Percentiles rank a stretch among this genome's conserved stretches.
Conservation (phyloP, 2,113 vertebrate genomes). For the Polypterus senegalus region DNA sequence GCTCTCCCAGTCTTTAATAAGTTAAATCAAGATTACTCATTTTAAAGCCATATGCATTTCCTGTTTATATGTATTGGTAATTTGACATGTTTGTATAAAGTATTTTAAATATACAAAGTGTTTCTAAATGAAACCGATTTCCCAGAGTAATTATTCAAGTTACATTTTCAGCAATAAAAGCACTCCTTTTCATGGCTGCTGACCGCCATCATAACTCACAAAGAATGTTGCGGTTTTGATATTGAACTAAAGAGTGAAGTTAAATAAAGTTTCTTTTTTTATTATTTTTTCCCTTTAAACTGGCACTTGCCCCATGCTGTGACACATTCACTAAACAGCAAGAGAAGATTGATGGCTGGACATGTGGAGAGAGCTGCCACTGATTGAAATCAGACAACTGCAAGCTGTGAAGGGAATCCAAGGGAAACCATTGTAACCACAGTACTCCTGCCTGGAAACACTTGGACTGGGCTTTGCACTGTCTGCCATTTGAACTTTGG, state of each 20-base stretch:
- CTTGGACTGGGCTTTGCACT: constrained; percentile 34
- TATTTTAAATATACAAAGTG: too few relatives aligned
- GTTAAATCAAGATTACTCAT: too few relatives aligned
- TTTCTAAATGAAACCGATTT: too few relatives aligned
- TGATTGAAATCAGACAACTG: constrained; percentile 76
- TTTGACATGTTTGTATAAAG: too few relatives aligned
- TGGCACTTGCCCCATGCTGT: constrained; percentile 51
- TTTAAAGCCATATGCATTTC: too few relatives aligned
- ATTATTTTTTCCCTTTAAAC: constrained; percentile 44
- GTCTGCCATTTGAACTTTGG: constrained; percentile 26
- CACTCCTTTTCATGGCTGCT: too few relatives aligned
- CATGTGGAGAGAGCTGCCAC: constrained; percentile 56
- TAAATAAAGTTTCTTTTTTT: neutral
- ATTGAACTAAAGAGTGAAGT: neutral
- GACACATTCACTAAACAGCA: constrained; percentile 51
- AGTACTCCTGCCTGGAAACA: constrained; percentile 36
- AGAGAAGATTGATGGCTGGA: constrained; percentile 62
- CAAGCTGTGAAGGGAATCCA: constrained; percentile 49
- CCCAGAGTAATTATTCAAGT: too few relatives aligned
- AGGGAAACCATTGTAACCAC: constrained; percentile 52
- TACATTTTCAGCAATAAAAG: too few relatives aligned
- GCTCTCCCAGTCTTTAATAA: too few relatives aligned
- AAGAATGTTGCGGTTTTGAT: too few relatives aligned
- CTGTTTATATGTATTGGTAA: too few relatives aligned
- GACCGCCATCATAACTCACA: too few relatives aligned